Percentiles rank a stretch among this genome's conserved stretches.
Conservation (phyloP, 2,113 vertebrate species). For the Corvus cornix region DNA sequence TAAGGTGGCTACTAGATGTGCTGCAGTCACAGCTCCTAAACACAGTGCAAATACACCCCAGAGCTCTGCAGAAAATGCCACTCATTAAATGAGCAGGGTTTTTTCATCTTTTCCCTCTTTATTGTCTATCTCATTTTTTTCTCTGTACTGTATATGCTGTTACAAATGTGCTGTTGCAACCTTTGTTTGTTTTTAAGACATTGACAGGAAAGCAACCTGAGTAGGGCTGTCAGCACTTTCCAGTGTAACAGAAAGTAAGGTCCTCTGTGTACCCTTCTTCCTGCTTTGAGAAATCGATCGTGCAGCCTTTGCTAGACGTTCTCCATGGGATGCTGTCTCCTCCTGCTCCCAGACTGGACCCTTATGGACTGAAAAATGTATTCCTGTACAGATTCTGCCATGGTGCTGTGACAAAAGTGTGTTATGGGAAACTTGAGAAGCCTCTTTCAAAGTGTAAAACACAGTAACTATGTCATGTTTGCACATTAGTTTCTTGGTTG, state of each 20-base stretch:
- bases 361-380: background rate
- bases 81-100: background rate
- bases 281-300: background rate
- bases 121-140: background rate
- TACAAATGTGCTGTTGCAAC: background rate
- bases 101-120: background rate
- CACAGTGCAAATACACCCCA: background rate
- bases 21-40: background rate
- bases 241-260: background rate
- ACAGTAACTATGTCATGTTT: background rate
- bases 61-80: background rate
- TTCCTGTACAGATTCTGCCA: background rate
- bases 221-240: background rate
- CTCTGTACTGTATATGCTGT: background rate
- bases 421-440: background rate
- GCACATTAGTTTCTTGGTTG: conserved; percentile 5
- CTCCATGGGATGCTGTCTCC: background rate
- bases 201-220: background rate
- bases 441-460: conserved; percentile 16
- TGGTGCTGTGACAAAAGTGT: background rate
- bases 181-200: background rate
- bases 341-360: background rate
- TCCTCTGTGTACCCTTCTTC: background rate
- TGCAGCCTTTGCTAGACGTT: background rate
- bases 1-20: background rate